Conservation (phyloP, 2,113 vertebrate genomes). For the Sialia sialis region DNA sequence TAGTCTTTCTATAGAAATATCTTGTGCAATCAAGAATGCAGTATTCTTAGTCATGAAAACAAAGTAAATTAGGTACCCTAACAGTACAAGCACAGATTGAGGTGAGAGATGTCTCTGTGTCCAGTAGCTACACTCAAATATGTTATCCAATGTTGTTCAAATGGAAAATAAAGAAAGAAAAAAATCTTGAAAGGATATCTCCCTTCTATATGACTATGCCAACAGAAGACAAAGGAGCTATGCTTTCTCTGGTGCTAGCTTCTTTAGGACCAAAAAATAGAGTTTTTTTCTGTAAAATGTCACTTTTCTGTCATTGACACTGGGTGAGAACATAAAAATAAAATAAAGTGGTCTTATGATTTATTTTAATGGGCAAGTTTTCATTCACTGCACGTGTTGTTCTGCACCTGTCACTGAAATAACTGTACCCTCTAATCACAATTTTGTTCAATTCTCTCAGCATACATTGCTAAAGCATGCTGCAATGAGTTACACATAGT, state of each 20-base stretch:
- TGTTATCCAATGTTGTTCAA: background rate
- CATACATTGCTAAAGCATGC: background rate
- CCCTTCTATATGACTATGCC: background rate
- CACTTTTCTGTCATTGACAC: background rate
- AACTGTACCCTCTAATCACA: background rate
- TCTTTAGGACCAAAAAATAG: background rate
- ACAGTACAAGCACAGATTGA: background rate
- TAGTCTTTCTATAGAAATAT: background rate
- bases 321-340: background rate
- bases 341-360: background rate
- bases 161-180: background rate
- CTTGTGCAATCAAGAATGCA: background rate
- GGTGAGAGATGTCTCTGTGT: background rate
- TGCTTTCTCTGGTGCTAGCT: background rate
- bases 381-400: background rate
- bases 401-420: background rate
- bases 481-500: background rate
- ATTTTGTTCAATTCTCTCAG: background rate
- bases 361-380: background rate
- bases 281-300: background rate
- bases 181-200: background rate
- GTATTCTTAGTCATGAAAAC: background rate
- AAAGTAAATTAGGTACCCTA: background rate
- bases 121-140: background rate
- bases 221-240: background rate